A percentile compares a stretch with the other conserved stretches of the same genome.
Conservation (phyloP, 2,113 vertebrate genomes). For the Halcyon malimbica region DNA sequence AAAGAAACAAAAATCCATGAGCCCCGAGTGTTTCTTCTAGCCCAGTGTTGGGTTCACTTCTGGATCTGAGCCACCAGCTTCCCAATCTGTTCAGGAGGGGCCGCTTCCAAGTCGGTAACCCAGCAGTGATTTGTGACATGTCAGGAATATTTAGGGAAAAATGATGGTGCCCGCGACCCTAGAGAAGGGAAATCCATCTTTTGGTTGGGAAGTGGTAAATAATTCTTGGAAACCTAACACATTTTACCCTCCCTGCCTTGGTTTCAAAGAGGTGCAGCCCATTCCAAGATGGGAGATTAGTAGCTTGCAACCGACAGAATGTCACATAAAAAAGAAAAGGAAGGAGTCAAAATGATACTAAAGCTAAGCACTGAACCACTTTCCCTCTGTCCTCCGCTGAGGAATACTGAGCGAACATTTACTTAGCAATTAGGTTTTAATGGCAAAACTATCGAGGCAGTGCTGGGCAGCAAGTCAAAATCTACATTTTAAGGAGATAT, state of each 20-base stretch:
- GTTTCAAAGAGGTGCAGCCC: background rate
- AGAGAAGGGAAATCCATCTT: conserved; percentile 56
- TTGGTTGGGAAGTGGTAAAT: background rate
- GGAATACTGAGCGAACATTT: conserved; percentile 57
- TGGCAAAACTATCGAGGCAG: conserved; percentile 64
- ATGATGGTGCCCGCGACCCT: background rate
- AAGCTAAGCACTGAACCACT: background rate
- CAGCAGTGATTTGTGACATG: conserved; percentile 10
- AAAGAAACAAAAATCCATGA: background rate
- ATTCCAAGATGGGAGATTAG: background rate
- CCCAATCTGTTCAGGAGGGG: background rate
- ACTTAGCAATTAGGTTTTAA: conserved; percentile 68
- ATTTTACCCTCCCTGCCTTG: background rate
- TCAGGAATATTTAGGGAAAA: conserved; percentile 50
- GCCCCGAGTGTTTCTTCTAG: background rate
- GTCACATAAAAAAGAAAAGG: background rate
- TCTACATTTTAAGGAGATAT: conserved; percentile 69
- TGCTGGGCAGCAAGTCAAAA: conserved; percentile 76
- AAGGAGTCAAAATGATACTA: background rate
- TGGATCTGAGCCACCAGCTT: conserved; percentile 18
- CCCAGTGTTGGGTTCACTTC: background rate
- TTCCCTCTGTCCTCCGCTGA: conserved; percentile 37
- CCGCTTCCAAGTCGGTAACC: conserved; percentile 5
- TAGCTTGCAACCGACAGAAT: background rate
- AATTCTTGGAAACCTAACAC: conserved; percentile 12